Evolutionary conservation across 2,888 invertebrate species (phyloP).

Genomic region (Lordiphosa fenestrarum): DNA sequence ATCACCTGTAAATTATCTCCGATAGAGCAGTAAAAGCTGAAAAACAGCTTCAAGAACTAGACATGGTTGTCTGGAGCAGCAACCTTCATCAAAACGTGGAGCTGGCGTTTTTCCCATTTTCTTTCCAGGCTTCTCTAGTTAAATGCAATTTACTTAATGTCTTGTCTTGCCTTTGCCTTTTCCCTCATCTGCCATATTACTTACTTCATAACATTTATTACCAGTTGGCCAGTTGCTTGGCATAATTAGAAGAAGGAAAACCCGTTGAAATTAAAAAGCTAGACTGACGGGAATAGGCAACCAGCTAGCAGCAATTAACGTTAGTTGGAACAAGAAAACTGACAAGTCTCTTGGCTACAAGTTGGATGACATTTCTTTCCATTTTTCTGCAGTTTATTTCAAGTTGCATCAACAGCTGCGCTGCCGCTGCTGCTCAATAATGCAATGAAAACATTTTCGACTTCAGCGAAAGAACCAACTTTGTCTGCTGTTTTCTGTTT

Average conservation of each 20-base stretch:
- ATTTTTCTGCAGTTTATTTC: slow-evolving; percentile 25
- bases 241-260: slow-evolving; percentile 66
- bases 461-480: slow-evolving; percentile 34
- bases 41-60: slow-evolving; percentile 5
- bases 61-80: background rate
- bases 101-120: background rate
- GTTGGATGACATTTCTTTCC: slow-evolving; percentile 17
- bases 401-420: slow-evolving; percentile 12
- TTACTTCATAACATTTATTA: slow-evolving; percentile 67
- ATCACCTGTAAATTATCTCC: slow-evolving; percentile 22
- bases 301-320: slow-evolving; percentile 52
- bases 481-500: slow-evolving; percentile 16
- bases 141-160: slow-evolving; percentile 56
- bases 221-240: slow-evolving; percentile 9
- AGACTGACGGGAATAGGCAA: slow-evolving; percentile 11
- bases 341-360: slow-evolving; percentile 26
- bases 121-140: slow-evolving; percentile 24
- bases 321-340: slow-evolving; percentile 42
- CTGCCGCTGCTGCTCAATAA: slow-evolving; percentile 54
- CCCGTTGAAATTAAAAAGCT: slow-evolving; percentile 52
- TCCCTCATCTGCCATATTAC: slow-evolving; percentile 42
- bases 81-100: slow-evolving; percentile 7
- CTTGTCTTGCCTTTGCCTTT: slow-evolving; percentile 20
- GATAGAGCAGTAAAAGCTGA: slow-evolving; percentile 9
- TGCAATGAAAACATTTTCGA: slow-evolving; percentile 69